These are phyloP conservation scores for Drosophila fulvimacula DNA, from an alignment of 2,888 invertebrate genomes.

Conservation along the genomic window DNA sequence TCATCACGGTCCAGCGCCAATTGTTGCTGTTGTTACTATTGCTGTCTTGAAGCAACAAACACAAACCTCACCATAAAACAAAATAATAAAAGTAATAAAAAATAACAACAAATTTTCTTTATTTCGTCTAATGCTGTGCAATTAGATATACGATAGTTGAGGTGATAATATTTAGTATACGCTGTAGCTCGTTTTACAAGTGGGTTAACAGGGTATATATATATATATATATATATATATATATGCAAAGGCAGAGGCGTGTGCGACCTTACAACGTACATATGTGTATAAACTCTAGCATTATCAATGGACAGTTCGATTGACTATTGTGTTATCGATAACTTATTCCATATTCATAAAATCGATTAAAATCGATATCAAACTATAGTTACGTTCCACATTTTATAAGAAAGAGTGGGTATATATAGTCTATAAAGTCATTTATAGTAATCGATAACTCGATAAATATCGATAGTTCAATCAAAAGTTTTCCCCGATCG, in stretches of 20 bases:
- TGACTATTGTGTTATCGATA: not conserved
- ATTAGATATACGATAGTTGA: slow-evolving; percentile 40
- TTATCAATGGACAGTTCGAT: not conserved
- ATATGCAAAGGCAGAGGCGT: not conserved
- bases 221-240: too few species aligned
- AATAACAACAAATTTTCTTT: slow-evolving; percentile 33
- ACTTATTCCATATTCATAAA: not conserved
- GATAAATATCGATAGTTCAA: not conserved
- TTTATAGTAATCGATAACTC: not conserved
- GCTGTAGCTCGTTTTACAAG: too few species aligned
- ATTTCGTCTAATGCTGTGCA: slow-evolving; percentile 26
- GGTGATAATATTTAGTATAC: slow-evolving; percentile 36
- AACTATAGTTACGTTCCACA: not conserved
- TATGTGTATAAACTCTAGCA: not conserved
- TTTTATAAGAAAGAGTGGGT: not conserved
- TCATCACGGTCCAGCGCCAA: slow-evolving; percentile 74
- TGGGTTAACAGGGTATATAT: not conserved
- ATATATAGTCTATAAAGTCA: not conserved
- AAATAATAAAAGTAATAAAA: slow-evolving; percentile 25
- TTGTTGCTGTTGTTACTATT: slow-evolving; percentile 30
- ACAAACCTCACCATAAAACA: slow-evolving; percentile 31
- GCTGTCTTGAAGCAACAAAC: slow-evolving; percentile 24
- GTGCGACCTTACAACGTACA: too few species aligned
- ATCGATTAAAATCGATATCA: not conserved
- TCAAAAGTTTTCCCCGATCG: not conserved